These are phyloP conservation scores for Phengaris arion DNA, from an alignment of 2,888 invertebrate genomes.

Conservation along the genomic window DNA sequence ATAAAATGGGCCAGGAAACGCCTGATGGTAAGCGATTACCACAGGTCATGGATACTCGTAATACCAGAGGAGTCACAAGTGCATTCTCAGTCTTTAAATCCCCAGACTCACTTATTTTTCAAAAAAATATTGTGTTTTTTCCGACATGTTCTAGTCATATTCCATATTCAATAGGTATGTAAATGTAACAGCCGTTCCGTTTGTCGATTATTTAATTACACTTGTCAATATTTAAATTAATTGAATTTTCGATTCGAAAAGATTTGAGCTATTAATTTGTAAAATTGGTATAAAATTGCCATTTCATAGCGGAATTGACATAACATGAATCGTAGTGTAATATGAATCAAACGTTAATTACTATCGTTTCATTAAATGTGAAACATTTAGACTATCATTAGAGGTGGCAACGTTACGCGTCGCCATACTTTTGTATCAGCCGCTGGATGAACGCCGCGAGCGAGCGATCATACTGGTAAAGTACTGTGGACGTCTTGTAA, in stretches of 20 bases:
- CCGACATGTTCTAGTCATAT: neutral
- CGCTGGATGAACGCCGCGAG: too few species aligned
- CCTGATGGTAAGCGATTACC: too few species aligned
- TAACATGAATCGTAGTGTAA: neutral
- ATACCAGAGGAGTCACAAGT: too few species aligned
- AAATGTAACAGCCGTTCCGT: neutral
- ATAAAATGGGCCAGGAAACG: too few species aligned
- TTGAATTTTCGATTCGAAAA: neutral
- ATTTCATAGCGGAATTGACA: neutral
- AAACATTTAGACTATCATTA: too few species aligned
- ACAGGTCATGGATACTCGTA: too few species aligned
- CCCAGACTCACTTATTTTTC: too few species aligned
- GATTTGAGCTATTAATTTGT: neutral
- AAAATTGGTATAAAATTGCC: neutral
- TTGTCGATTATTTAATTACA: conserved; percentile 12
- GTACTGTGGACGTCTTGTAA: too few species aligned
- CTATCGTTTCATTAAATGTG: neutral
- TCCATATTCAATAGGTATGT: neutral
- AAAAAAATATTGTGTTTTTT: neutral
- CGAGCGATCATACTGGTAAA: too few species aligned
- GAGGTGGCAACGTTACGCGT: too few species aligned
- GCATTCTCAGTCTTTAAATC: too few species aligned
- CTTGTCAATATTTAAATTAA: conserved; percentile 4
- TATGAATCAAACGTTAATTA: neutral
- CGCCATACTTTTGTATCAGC: too few species aligned